Evolutionary conservation across 2,113 vertebrate genomes (phyloP).

Genomic region (Pyxicephalus adspersus): DNA sequence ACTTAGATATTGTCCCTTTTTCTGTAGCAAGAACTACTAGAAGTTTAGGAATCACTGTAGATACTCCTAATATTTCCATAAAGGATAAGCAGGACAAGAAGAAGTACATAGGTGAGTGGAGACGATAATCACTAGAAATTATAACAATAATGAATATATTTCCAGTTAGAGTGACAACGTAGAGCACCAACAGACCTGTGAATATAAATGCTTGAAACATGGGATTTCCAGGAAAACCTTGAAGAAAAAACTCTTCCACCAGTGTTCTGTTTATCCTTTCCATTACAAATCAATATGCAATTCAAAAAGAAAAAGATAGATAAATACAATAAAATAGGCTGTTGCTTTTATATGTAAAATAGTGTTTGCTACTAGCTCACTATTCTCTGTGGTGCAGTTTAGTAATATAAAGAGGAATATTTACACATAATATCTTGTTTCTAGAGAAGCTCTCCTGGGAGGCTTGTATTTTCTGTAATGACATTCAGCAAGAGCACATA

Average conservation of each 20-base stretch:
- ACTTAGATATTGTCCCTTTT: slow-evolving; percentile 23
- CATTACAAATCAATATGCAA: not conserved
- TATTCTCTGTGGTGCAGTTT: no score
- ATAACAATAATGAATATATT: slow-evolving; percentile 20
- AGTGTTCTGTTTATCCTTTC: slow-evolving; percentile 35
- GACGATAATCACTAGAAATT: slow-evolving; percentile 16
- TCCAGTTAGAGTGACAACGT: slow-evolving; percentile 23
- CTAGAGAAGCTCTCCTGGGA: no score
- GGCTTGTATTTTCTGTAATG: no score
- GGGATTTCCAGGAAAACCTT: no score
- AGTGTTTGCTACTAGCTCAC: no score
- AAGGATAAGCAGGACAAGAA: slow-evolving; percentile 32
- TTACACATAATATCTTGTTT: no score
- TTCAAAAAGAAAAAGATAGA: no score
- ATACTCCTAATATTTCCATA: not conserved
- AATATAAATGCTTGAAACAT: not conserved
- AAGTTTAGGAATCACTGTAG: slow-evolving; percentile 22
- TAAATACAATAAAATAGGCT: no score
- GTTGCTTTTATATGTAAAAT: no score
- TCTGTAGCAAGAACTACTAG: not conserved
- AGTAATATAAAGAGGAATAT: no score
- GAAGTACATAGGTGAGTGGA: slow-evolving; percentile 42
- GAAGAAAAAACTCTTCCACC: not conserved
- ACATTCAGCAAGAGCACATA: no score
- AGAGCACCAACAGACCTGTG: not conserved